A percentile compares a stretch with the other conserved stretches of the same genome.
These are phyloP conservation scores for Poecilus cupreus DNA, from an alignment of 2,888 invertebrate species.

Conservation along the genomic window DNA sequence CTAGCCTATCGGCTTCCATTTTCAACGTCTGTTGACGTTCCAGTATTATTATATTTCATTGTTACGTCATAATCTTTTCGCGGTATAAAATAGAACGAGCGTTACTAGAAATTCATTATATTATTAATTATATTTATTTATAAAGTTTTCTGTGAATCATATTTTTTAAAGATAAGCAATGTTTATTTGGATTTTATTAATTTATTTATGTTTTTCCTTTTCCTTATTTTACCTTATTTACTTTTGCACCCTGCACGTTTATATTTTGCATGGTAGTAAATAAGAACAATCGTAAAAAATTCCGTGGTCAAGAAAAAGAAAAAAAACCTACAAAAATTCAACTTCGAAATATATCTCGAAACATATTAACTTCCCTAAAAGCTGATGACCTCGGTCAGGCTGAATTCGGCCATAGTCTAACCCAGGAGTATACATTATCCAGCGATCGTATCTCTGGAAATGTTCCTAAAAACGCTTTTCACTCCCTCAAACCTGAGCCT, in stretches of 20 bases:
- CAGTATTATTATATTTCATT: no score
- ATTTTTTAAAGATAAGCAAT: no score
- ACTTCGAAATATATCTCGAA: conserved; percentile 57
- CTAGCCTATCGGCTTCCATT: no score
- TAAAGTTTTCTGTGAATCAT: no score
- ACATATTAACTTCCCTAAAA: conserved; percentile 62
- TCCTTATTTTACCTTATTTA: conserved; percentile 63
- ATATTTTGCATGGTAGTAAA: conserved; percentile 14
- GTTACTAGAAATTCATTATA: no score
- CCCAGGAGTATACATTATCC: conserved; percentile 11
- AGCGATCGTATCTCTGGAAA: not conserved
- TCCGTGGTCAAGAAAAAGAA: conserved; percentile 12
- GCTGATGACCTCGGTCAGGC: conserved; percentile 66
- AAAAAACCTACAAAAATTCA: conserved; percentile 57
- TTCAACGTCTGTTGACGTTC: no score
- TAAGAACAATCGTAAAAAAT: conserved; percentile 34
- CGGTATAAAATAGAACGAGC: no score
- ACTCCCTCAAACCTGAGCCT: conserved; percentile 32
- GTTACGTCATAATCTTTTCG: no score
- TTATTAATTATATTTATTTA: no score
- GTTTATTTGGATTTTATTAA: conserved; percentile 28
- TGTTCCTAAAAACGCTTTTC: not conserved
- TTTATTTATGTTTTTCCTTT: conserved; percentile 65
- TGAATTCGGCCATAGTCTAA: conserved; percentile 66
- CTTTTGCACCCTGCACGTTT: conserved; percentile 51